Percentiles rank a stretch among this genome's conserved stretches.
phyloP scores from a whole-genome alignment of 2,888 invertebrate genomes.

The Pandemis cinnamomeana region DNA sequence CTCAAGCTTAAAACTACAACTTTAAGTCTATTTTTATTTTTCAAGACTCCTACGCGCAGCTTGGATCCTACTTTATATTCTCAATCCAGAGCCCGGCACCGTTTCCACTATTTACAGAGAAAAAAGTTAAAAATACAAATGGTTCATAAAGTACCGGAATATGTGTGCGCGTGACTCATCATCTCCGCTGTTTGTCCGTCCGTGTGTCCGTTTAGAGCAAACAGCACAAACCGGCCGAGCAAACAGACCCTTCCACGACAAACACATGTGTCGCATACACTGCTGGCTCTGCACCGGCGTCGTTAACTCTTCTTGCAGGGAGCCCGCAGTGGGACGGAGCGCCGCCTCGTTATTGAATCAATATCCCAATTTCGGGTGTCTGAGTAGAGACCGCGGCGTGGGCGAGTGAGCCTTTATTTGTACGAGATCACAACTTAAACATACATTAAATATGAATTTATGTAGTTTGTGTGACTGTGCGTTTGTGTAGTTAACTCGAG shows the following conservation, averaged over 20 bases:
- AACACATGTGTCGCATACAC: slow-evolving; percentile 6
- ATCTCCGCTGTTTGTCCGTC: slow-evolving; percentile 36
- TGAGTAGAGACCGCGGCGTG: slow-evolving; percentile 26
- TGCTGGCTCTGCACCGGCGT: background rate
- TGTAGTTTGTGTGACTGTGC: slow-evolving; percentile 35
- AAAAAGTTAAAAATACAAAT: slow-evolving; percentile 41
- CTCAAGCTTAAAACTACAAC: slow-evolving; percentile 25
- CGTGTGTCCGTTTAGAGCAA: slow-evolving; percentile 38
- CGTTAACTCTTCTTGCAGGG: background rate
- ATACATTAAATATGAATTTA: slow-evolving; percentile 43
- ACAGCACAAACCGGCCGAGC: slow-evolving; percentile 31
- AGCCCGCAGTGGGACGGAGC: slow-evolving; percentile 1
- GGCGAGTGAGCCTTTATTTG: slow-evolving; percentile 38
- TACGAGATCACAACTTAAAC: slow-evolving; percentile 43
- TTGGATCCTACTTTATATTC: slow-evolving; percentile 38
- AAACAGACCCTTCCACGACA: slow-evolving; percentile 24
- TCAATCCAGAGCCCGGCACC: slow-evolving; percentile 35
- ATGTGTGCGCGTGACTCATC: slow-evolving; percentile 42
- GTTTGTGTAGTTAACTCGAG: slow-evolving; percentile 26
- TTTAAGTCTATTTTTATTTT: slow-evolving; percentile 19
- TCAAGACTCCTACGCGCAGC: slow-evolving; percentile 29
- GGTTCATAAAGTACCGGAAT: slow-evolving; percentile 42
- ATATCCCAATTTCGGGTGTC: slow-evolving; percentile 32
- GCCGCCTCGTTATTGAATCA: slow-evolving; percentile 19
- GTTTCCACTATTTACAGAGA: slow-evolving; percentile 39